phyloP scores from a whole-genome alignment of 1,140 invertebrate genomes.

The Drosophila simulans region DNA sequence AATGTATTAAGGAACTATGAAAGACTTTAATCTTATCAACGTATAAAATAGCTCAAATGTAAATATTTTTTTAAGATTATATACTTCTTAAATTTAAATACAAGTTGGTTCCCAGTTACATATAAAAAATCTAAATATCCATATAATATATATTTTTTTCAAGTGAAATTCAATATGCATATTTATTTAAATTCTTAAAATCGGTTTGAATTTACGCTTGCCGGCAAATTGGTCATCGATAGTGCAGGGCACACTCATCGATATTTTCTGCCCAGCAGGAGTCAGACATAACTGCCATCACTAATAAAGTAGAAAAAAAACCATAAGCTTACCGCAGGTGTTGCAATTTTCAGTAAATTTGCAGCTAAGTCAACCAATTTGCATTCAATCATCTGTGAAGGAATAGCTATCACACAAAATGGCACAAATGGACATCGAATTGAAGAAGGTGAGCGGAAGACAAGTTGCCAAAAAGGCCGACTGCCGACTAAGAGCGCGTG shows the following conservation, averaged over 20 bases:
- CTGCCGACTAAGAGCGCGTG: slow-evolving; percentile 40
- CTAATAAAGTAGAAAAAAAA: slow-evolving; percentile 7
- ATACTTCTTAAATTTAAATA: no score
- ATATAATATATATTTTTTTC: no score
- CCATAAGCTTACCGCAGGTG: slow-evolving; percentile 44
- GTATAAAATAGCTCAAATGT: no score
- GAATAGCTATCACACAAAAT: slow-evolving; percentile 42
- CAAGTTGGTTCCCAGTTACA: no score
- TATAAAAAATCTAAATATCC: no score
- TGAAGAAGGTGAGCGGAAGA: slow-evolving; percentile 69
- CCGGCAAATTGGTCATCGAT: not conserved
- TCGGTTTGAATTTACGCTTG: not conserved
- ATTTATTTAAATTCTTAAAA: no score
- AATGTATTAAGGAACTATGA: no score
- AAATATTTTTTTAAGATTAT: no score
- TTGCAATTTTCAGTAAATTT: slow-evolving; percentile 47
- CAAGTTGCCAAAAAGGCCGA: not conserved
- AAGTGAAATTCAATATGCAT: no score
- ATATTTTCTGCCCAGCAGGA: not conserved
- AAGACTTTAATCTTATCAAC: no score
- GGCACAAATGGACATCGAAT: slow-evolving; percentile 83
- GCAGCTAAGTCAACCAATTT: slow-evolving; percentile 5
- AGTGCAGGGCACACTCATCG: not conserved
- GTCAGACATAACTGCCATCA: not conserved
- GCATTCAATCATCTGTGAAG: slow-evolving; percentile 2